Evolutionary conservation across 2,113 vertebrate species (phyloP), one percentile per base, ranked within the genome.

Genomic region (Etheostoma spectabile): DNA sequence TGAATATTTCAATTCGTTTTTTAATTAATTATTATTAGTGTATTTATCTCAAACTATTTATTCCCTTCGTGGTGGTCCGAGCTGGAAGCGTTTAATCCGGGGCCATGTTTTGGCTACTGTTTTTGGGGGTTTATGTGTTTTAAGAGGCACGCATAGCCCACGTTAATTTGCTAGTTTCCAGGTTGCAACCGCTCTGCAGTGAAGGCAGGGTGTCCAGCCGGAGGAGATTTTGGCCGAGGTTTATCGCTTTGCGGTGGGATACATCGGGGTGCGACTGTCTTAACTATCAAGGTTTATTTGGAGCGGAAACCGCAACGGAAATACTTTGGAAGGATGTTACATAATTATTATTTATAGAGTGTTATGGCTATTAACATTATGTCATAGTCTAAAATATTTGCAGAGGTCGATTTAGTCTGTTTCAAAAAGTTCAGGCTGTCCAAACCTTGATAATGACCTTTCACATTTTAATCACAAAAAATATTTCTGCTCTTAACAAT

Each of bases 71-170:
- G 65, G 85, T 71, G 85, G 86, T 90, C 83, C 19, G 33, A 49
- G 66, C 59, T 81, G 76, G 64, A 68, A 48, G 72, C 73, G 6
- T 71, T 79, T n/a, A 86, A 63, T 71, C 30, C 51, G 6, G 22
- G 1, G 67, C 51, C 18, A 12, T 74, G 46, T 52, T 72, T 65
- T 80, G 87, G 83, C 89, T 91, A 55, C 88, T 86, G 91, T 89
- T 79, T 79, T 76, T 30, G 27, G 60, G 48, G 45, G 19, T 72
- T 79, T 74, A 62, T 62, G 64, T 59, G 76, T 11, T 76, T 75
- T 55, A 72, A 48, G 21, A 76, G n/a, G 59, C 42, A 13, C 57
- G 8, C 63, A 70, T 42, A 42, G 38, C 38, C 38, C 11, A 30
- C 11, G 16, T 22, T 69, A 11, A 60, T 66, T 48, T 77, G 49